Percentiles rank a stretch among this genome's conserved stretches.
These are phyloP conservation scores for Zygaena filipendulae DNA, from an alignment of 2,888 invertebrate species.

Conservation along the genomic window DNA sequence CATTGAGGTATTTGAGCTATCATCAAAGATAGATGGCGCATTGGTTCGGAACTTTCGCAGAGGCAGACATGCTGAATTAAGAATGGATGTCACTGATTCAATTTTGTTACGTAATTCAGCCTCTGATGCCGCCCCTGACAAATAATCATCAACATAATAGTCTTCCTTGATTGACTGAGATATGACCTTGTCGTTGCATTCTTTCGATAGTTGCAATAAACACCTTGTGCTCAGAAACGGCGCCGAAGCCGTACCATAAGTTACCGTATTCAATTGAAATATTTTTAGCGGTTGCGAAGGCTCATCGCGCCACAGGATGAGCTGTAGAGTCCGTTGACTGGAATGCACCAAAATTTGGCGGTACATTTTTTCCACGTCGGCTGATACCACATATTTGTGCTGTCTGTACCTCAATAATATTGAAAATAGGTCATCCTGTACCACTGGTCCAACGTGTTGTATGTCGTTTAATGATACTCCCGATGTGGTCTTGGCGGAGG, in stretches of 20 bases:
- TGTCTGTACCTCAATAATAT: constrained; percentile 16
- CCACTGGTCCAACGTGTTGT: constrained; percentile 11
- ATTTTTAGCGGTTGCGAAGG: constrained; percentile 1
- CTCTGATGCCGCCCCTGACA: constrained; percentile 2
- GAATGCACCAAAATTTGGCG: constrained; percentile 9
- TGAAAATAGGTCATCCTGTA: constrained; percentile 16
- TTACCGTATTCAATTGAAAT: too few relatives aligned
- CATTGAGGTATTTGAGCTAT: not conserved
- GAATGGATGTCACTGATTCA: constrained; percentile 3
- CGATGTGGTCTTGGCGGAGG: constrained; percentile 11
- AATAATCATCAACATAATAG: constrained; percentile 8
- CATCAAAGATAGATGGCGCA: not conserved
- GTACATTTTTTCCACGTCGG: constrained; percentile 15
- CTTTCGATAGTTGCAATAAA: constrained; percentile 6
- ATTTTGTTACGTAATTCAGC: constrained; percentile 6
- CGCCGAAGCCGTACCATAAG: too few relatives aligned
- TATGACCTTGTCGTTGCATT: not conserved
- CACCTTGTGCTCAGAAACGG: constrained; percentile 10
- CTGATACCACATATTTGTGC: constrained; percentile 13
- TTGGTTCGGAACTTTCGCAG: constrained; percentile 9
- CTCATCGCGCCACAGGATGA: constrained; percentile 15
- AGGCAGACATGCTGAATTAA: too few relatives aligned
- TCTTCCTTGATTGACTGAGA: constrained; percentile 1
- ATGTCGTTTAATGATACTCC: constrained; percentile 17
- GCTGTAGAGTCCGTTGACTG: constrained; percentile 12